Evolutionary conservation across 2,797 vertebrate genomes (phyloP).

Genomic region (Ctenochaetus hawaiiensis): DNA sequence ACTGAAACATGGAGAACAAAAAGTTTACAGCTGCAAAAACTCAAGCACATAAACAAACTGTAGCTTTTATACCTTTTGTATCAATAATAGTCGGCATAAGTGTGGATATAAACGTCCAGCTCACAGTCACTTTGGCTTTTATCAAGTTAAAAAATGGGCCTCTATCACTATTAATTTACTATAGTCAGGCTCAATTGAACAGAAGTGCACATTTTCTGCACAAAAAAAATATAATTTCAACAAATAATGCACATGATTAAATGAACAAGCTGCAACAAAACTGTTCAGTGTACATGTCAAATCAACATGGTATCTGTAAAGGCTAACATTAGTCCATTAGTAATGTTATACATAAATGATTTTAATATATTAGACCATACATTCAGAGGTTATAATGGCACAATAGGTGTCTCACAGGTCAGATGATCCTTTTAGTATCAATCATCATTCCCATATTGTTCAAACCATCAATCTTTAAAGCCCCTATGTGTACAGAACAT

Average conservation of each 20-base stretch:
- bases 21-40: not conserved
- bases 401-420: slow-evolving; percentile 40
- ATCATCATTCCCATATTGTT: not conserved
- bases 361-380: slow-evolving; percentile 41
- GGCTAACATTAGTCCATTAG: not conserved
- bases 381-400: slow-evolving; percentile 73
- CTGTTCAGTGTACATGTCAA: slow-evolving; percentile 41
- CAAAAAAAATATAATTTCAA: not conserved
- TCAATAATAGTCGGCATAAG: not conserved
- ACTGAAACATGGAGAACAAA: slow-evolving; percentile 2
- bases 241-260: slow-evolving; percentile 15
- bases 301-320: slow-evolving; percentile 10
- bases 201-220: slow-evolving; percentile 8
- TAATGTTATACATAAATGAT: not conserved
- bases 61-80: not conserved
- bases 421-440: slow-evolving; percentile 19
- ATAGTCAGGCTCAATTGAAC: not conserved
- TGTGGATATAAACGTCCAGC: slow-evolving; percentile 2
- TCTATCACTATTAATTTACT: not conserved
- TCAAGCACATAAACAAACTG: not conserved
- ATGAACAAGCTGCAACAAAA: not conserved
- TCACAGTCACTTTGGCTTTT: slow-evolving; percentile 57
- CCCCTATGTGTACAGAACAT: not conserved
- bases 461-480: not conserved
- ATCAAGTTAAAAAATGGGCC: slow-evolving; percentile 18